These are phyloP conservation scores for Lepus townsendii DNA, from an alignment of 2,797 vertebrate genomes.

Conservation along the genomic window DNA sequence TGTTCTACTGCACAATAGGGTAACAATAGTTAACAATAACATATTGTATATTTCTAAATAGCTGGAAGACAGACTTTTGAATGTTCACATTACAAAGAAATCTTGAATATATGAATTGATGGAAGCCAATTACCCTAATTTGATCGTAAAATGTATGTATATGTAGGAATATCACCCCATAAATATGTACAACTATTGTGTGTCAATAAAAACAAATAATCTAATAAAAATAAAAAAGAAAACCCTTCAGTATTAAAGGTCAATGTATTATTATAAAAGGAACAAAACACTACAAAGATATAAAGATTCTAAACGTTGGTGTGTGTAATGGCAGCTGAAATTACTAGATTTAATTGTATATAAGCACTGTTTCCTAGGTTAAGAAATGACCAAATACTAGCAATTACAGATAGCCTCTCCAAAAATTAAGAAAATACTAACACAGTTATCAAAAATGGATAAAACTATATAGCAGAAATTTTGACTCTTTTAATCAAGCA, in stretches of 20 bases:
- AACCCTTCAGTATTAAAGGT: neutral
- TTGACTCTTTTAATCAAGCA: neutral
- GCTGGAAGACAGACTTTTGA: too few species aligned
- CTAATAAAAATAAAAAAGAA: too few species aligned
- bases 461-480: neutral
- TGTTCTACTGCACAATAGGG: too few species aligned
- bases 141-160: too few species aligned
- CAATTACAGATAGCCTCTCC: neutral
- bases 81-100: too few species aligned
- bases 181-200: too few species aligned
- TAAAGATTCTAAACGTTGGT: conserved; percentile 10
- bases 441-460: neutral
- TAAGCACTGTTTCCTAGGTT: neutral
- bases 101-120: too few species aligned
- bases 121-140: too few species aligned
- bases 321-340: neutral
- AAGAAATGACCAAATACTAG: neutral
- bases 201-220: too few species aligned
- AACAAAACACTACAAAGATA: neutral
- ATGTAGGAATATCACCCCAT: too few species aligned
- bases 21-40: too few species aligned
- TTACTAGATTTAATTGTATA: neutral
- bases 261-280: neutral
- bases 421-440: conserved; percentile 28
- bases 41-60: too few species aligned